phyloP scores from a whole-genome alignment of 1,140 invertebrate species.

The Leptinotarsa defecta region DNA sequence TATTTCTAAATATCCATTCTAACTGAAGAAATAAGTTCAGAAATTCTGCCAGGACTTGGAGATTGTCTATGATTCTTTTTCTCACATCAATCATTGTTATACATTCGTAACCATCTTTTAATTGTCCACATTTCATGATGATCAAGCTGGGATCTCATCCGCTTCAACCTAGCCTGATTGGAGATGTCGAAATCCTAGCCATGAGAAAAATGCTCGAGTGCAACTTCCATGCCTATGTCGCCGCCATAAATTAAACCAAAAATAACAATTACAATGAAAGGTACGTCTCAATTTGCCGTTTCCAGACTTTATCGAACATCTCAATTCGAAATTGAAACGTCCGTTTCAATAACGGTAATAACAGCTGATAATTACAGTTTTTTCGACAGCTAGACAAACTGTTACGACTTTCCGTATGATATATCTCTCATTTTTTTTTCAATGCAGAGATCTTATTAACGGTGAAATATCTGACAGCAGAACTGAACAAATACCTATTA shows the following conservation, averaged over 20 bases:
- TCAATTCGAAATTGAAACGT: conserved; percentile 1
- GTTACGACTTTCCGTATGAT: not conserved
- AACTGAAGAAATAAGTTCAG: too few species aligned
- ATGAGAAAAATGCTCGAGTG: too few species aligned
- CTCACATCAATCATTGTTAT: too few species aligned
- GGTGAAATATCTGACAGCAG: not conserved
- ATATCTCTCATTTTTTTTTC: conserved; percentile 4
- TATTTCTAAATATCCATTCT: too few species aligned
- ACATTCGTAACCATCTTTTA: too few species aligned
- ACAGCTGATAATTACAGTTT: conserved; percentile 1
- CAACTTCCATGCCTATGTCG: not conserved
- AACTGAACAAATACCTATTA: conserved; percentile 6
- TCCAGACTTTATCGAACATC: conserved; percentile 2
- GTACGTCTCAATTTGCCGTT: not conserved
- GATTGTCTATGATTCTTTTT: too few species aligned
- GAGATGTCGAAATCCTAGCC: too few species aligned
- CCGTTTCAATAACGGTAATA: conserved; percentile 7
- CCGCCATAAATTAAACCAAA: not conserved
- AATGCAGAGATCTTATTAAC: conserved; percentile 5
- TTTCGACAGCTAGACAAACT: conserved; percentile 8
- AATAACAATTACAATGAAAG: not conserved
- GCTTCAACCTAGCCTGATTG: too few species aligned
- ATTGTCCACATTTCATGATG: too few species aligned
- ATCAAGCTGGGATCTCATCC: too few species aligned
- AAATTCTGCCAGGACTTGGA: too few species aligned